Evolutionary conservation across 2,797 vertebrate genomes (phyloP), one percentile per base, ranked within the genome.

Genomic region (Sebastes elongatus): DNA sequence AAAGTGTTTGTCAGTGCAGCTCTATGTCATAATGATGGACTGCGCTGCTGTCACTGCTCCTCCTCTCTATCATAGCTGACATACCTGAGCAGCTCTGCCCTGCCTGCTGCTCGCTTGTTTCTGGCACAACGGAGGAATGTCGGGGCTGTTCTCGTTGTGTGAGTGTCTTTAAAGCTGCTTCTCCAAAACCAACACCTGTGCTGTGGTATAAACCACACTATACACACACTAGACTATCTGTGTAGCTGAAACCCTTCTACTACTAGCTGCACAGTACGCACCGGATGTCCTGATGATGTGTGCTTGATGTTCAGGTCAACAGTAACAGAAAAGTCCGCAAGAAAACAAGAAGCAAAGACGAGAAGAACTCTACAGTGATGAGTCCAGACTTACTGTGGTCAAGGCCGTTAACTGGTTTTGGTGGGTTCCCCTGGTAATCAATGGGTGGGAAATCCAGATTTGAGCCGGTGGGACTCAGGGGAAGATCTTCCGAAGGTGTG

Each of bases 371-470:
- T 10, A 2, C 9, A 7, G 82, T n/a, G 3, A 4, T n/a, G 4
- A 4, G 18, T 20, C 18, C 20, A 62, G 67, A 93, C 95, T 94
- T 86, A 96, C 96, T 33, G 42, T 86, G 78, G 76, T 90, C 84
- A 1, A 89, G 33, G 53, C 89, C 81, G 38, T 94, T 92, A 6
- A 89, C 57, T 67, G 83, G 52, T 86, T 92, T 81, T 16, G 4
- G 30, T 42, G 28, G 56, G 0, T 74, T 72, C 16, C 60, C 81
- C 5, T 87, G 80, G 74, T 95, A 94, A 68, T 96, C 94, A 38
- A 88, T 84, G 55, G 94, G 90, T 56, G 94, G 95, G 14, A 96
- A 72, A 0, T 89, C 67, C 52, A 16, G 79, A 22, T 81, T 11
- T 38, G 76, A 65, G 2, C 0, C 2, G 73, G 73, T 80, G 63